Evolutionary conservation across 2,888 invertebrate species (phyloP).

Genomic region (Amorpha juglandis): DNA sequence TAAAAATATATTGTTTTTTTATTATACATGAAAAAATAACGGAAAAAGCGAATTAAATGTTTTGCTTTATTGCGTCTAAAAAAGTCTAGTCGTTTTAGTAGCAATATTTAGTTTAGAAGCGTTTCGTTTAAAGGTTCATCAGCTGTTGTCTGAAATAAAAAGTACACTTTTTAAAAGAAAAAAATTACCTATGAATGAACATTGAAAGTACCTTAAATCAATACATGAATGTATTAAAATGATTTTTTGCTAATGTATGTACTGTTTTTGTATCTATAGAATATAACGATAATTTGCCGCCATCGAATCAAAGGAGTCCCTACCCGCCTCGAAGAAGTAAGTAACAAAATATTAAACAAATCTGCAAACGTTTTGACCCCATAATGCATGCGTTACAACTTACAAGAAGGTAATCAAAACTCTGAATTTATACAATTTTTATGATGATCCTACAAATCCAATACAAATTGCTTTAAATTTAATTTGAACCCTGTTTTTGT

Average conservation of each 20-base stretch:
- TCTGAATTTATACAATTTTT: constrained; percentile 3
- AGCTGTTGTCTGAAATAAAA: too few species aligned
- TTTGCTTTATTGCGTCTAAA: too few species aligned
- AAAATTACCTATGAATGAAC: too few species aligned
- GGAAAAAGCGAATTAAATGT: too few species aligned
- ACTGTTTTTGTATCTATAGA: constrained; percentile 81
- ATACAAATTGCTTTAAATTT: constrained; percentile 43
- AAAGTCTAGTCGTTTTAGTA: too few species aligned
- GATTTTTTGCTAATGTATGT: background rate
- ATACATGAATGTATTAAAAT: constrained; percentile 15
- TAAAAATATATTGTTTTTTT: too few species aligned
- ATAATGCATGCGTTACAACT: constrained; percentile 35
- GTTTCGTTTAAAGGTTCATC: too few species aligned
- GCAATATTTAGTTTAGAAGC: too few species aligned
- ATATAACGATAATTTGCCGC: constrained; percentile 93
- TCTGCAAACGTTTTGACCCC: background rate
- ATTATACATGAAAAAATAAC: too few species aligned
- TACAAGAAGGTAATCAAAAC: constrained; percentile 25
- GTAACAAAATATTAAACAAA: constrained; percentile 59
- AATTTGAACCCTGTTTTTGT: constrained; percentile 61
- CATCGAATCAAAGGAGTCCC: constrained; percentile 93
- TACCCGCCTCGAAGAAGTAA: constrained; percentile 93
- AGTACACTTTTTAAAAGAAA: too few species aligned
- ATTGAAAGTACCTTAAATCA: too few species aligned
- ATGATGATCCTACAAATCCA: constrained; percentile 25